Base-by-base conservation (phyloP, 2,797 vertebrate genomes). In the Sparus aurata region DNA sequence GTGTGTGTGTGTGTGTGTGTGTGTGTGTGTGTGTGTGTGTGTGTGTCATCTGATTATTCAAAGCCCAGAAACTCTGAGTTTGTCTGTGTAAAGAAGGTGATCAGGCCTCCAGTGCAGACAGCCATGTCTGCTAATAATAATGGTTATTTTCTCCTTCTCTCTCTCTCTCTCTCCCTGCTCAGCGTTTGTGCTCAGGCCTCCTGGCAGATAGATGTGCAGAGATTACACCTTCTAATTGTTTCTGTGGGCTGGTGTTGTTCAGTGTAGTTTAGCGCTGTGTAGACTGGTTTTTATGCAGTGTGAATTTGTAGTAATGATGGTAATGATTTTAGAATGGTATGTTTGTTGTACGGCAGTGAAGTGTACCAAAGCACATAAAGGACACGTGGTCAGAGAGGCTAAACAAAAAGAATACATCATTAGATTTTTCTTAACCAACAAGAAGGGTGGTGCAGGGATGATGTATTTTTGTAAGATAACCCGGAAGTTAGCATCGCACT, bases 171-270 rank as follows among this genome's bases (percentile, higher is more conserved):
- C 73, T 75, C 80, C 81, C 71, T 93, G 87, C 85, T 95, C 88
- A 88, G 87, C 89, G 50, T 94, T 83, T 85, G 76, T 68, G 5
- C 72, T 47, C 80, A 86, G 91, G 91, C 86, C 87, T 93, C 92
- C 55, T 77, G 91, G 91, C 94, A 94, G 91, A 93, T 93, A 92
- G 88, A 93, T 85, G 90, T 89, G 84, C 91, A 83, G 87, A 92
- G 87, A 94, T 95, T 93, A 75, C 22, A 85, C 87, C 87, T 91
- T 93, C 89, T 92, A 92, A 93, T 93, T 93, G 93, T 90, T 85
- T 88, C 87, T 88, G 83, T 87, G 77, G 86, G 81, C 74, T 54
- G 13, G 69, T 79, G 76, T 66, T 78, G 80, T 86, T 87, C 81
- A 80, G 47, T 84, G 86, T 75, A 63, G 79, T 91, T 90, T 89